Conservation (phyloP, 2,113 vertebrate genomes). For the Chiloscyllium plagiosum region DNA sequence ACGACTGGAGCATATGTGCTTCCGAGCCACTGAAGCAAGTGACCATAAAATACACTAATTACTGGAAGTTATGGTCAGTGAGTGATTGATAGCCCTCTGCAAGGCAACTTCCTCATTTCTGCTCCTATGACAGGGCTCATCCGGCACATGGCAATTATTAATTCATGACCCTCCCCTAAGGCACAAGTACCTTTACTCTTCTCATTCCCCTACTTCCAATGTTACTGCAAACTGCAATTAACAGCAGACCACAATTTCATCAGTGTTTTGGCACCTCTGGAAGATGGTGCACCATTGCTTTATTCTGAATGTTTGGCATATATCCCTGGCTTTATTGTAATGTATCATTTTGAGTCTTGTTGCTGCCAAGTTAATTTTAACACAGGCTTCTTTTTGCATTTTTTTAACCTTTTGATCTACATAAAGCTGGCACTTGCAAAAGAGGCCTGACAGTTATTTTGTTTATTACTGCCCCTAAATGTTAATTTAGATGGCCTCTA, state of each 20-base stretch:
- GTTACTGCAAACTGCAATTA: constrained; percentile 33
- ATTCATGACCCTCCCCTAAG: constrained; percentile 67
- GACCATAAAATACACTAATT: constrained; percentile 81
- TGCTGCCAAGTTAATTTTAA: constrained; percentile 27
- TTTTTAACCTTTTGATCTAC: constrained; percentile 34
- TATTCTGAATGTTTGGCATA: constrained; percentile 18
- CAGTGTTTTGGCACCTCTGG: constrained; percentile 31
- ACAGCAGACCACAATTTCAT: constrained; percentile 47
- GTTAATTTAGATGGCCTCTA: constrained; percentile 35
- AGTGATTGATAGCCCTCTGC: constrained; percentile 75
- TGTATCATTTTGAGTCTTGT: constrained; percentile 27
- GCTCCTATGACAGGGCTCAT: constrained; percentile 60
- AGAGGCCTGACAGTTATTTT: constrained; percentile 34
- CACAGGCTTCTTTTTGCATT: constrained; percentile 21
- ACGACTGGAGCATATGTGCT: constrained; percentile 67
- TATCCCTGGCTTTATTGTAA: constrained; percentile 36
- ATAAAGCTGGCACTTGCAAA: constrained; percentile 16
- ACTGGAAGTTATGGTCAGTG: constrained; percentile 79
- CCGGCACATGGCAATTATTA: constrained; percentile 62
- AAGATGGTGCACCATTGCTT: constrained; percentile 35
- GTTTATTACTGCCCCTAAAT: constrained; percentile 35
- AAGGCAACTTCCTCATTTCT: constrained; percentile 63
- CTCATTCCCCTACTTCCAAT: constrained; percentile 44
- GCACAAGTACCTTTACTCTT: constrained; percentile 52
- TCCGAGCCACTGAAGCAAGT: constrained; percentile 69